Evolutionary conservation across 2,113 vertebrate genomes (phyloP).

Genomic region (Odobenus rosmarus): DNA sequence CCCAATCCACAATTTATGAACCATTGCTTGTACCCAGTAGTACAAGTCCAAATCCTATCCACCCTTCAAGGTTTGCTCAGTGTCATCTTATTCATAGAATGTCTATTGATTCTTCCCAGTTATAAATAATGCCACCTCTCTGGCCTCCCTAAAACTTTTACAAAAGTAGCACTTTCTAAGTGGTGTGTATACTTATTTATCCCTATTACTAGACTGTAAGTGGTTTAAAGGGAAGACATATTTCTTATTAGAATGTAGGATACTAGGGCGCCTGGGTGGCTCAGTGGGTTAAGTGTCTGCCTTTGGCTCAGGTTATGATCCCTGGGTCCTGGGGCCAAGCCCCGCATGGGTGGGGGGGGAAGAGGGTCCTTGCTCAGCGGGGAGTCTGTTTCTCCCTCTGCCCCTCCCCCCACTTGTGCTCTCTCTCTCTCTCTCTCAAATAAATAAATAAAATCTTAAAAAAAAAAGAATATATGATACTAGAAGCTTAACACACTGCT

Average conservation of each 20-base stretch:
- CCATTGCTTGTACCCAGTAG: background rate
- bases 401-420: background rate
- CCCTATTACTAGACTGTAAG: background rate
- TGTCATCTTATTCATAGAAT: background rate
- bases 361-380: background rate
- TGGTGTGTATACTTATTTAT: background rate
- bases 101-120: background rate
- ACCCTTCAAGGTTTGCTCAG: background rate
- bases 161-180: background rate
- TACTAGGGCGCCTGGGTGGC: background rate
- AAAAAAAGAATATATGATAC: background rate
- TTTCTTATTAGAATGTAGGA: background rate
- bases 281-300: background rate
- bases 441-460: background rate
- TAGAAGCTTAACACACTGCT: background rate
- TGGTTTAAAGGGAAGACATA: background rate
- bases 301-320: background rate
- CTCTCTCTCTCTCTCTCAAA: background rate
- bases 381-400: background rate
- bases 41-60: background rate
- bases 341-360: background rate
- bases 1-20: background rate
- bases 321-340: background rate
- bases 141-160: background rate
- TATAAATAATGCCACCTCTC: background rate